A percentile compares a stretch with the other conserved stretches of the same genome.
Evolutionary conservation across 1,140 invertebrate genomes (phyloP).

Genomic region (Drosophila fuyamai): DNA sequence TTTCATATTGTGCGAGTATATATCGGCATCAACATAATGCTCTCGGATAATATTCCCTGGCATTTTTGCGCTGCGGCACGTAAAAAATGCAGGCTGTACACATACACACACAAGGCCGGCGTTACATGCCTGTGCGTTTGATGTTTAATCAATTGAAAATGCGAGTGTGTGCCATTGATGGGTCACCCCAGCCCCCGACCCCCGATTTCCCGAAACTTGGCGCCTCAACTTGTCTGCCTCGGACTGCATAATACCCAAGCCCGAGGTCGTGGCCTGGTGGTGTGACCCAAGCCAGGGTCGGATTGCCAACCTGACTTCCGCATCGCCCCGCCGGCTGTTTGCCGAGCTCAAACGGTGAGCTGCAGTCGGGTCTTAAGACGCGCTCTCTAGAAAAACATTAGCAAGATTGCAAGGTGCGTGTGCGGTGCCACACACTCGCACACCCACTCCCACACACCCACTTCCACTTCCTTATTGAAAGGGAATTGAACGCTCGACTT

Average conservation of each 20-base stretch:
- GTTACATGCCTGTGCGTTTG: constrained; percentile 36
- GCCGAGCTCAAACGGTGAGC: constrained; percentile 64
- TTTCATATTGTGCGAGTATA: constrained; percentile 69
- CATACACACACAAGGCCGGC: constrained; percentile 9
- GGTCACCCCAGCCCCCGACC: background rate
- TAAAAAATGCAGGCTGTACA: constrained; percentile 71
- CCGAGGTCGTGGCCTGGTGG: background rate
- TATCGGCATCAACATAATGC: constrained; percentile 69
- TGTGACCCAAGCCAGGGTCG: constrained; percentile 28
- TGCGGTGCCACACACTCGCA: constrained; percentile 37
- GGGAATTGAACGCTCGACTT: constrained; percentile 75
- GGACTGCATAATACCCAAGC: constrained; percentile 22
- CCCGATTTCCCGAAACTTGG: constrained; percentile 3
- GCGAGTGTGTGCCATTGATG: constrained; percentile 55
- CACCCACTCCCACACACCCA: background rate
- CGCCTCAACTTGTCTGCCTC: constrained; percentile 52
- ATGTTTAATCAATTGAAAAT: constrained; percentile 82
- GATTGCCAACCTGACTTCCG: constrained; percentile 56
- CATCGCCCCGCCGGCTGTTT: constrained; percentile 62
- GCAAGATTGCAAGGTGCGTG: constrained; percentile 82
- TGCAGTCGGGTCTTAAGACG: constrained; percentile 52
- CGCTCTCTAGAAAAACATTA: constrained; percentile 73
- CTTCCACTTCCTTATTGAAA: constrained; percentile 60
- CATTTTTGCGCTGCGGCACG: constrained; percentile 76
- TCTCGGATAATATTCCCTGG: constrained; percentile 71